Base-by-base conservation (phyloP, 2,797 vertebrate genomes). In the Peromyscus eremicus region DNA sequence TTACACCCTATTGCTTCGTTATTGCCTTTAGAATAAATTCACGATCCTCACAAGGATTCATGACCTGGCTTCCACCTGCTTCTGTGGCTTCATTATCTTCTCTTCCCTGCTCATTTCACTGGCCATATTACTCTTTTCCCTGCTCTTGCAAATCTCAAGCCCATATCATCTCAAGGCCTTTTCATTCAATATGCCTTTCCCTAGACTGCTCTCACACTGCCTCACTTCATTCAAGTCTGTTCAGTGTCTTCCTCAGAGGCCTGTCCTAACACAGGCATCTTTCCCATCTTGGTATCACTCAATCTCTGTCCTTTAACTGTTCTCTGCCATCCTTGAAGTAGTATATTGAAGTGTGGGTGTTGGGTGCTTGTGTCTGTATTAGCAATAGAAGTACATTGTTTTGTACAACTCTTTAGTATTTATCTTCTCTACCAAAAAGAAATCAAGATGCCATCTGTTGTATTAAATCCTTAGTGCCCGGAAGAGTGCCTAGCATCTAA, bases 371-470 rank as follows among this genome's bases (percentile, higher is more conserved):
- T 52, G 62, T 90, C 80, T 83, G 37, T 83, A 27, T 80, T 6
- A 23, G 57, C 13, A 32, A 23, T 80, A 89, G 32, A 89, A 70
- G 34, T 91, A 25, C 43, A 29, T 90, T 84, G 52, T 6, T 95
- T 76, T 91, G 64, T 75, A 88, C 6, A 71, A 1, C 6, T 79
- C 73, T 46, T 62, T 94, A 73, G 62, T 87, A 23, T 96, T 88
- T 81, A 46, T 77, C 37, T 91, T 82, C 37, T 19, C 62, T 94
- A 6, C 84, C 64, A 86, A 86, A 95, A 60, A 90, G n/a, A 32
- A 37, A 37, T 37, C 32, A 91, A 80, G n/a, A 46, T 16, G 34
- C 91, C 25, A 79, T 92, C 27, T 85, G 43, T 70, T 93, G 37
- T 92, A 73, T 84, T 86, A n/a, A 83, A 68, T 79, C 13, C 49